Evolutionary conservation across 2,113 vertebrate species (phyloP).

Genomic region (Orycteropus afer): DNA sequence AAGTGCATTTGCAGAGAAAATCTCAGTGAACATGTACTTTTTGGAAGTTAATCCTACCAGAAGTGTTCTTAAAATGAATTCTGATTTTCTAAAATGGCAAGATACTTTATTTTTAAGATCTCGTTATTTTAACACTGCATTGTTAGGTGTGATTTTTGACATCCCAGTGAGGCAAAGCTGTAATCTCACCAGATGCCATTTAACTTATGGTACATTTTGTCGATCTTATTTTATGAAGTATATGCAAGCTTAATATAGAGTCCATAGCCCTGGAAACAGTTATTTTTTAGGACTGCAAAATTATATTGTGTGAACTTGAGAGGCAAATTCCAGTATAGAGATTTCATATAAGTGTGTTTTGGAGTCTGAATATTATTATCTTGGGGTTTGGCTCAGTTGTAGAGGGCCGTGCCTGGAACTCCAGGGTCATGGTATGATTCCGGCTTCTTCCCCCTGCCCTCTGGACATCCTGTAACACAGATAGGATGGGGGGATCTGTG

Average conservation of each 20-base stretch:
- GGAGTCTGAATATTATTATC: background rate
- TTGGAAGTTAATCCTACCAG: background rate
- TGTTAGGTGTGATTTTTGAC: conserved; percentile 71
- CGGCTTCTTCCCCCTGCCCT: background rate
- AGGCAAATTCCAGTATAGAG: conserved; percentile 34
- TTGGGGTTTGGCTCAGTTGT: background rate
- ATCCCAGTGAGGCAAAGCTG: conserved; percentile 64
- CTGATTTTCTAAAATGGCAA: conserved; percentile 69
- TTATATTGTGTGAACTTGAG: background rate
- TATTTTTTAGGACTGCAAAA: conserved; percentile 44
- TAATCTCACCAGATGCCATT: conserved; percentile 72
- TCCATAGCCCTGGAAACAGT: conserved; percentile 42
- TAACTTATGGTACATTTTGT: conserved; percentile 61
- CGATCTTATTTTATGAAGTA: conserved; percentile 48
- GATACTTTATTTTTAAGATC: conserved; percentile 75
- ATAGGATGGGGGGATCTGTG: background rate
- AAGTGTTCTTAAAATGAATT: conserved; percentile 68
- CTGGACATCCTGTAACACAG: background rate
- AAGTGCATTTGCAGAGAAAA: background rate
- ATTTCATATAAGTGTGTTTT: background rate
- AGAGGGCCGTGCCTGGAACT: background rate
- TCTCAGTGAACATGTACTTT: background rate
- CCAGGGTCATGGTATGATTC: background rate
- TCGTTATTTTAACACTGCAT: conserved; percentile 69
- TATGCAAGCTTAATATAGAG: conserved; percentile 66